A percentile compares a stretch with the other conserved stretches of the same genome.
phyloP scores from a whole-genome alignment of 37 sponge, comb jelly and placozoan species.

The Oscarella lobularis region DNA sequence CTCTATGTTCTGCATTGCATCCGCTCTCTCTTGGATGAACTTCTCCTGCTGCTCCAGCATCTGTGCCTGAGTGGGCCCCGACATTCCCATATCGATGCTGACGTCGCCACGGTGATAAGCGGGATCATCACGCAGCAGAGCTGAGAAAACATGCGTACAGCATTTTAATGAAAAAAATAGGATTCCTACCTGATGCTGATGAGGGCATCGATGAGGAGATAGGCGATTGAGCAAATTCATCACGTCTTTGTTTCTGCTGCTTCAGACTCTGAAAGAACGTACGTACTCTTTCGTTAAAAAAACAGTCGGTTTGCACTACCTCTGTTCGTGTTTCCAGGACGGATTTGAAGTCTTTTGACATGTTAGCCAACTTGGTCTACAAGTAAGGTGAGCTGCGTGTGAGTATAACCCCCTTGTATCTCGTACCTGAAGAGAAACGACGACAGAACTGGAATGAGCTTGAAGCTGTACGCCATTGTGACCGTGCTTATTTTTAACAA shows the following conservation, averaged over 20 bases:
- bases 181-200: background rate
- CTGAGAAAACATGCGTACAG: no score
- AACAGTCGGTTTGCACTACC: slow-evolving; percentile 24
- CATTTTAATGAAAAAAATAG: no score
- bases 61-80: no score
- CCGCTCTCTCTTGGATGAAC: slow-evolving; percentile 84
- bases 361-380: slow-evolving; percentile 71
- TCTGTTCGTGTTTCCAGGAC: slow-evolving; percentile 87
- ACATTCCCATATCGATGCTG: background rate
- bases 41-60: background rate
- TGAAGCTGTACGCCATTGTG: slow-evolving; percentile 30
- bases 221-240: slow-evolving; percentile 39
- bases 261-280: slow-evolving; percentile 48
- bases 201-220: background rate
- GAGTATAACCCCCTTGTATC: no score
- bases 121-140: background rate
- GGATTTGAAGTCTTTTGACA: slow-evolving; percentile 82
- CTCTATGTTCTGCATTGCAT: slow-evolving; percentile 88
- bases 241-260: slow-evolving; percentile 76
- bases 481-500: slow-evolving; percentile 11
- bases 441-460: slow-evolving; percentile 58
- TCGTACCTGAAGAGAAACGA: slow-evolving; percentile 70
- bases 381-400: no score
- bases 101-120: background rate
- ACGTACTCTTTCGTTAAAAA: no score